Conservation (phyloP, 2,888 invertebrate genomes). For the Pollenia amentaria region DNA sequence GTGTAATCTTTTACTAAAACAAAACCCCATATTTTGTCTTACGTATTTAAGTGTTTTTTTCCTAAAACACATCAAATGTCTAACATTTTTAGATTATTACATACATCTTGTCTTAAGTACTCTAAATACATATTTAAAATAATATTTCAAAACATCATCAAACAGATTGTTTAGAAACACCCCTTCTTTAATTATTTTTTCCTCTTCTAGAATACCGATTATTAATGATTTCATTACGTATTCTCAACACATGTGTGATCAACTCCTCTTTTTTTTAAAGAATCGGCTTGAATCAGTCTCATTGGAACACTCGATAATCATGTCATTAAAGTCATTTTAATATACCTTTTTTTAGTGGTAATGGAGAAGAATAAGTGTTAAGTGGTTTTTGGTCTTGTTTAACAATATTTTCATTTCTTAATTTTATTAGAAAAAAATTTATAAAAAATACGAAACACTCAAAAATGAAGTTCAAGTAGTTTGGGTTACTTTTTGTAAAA, state of each 20-base stretch:
- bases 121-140: slow-evolving; percentile 24
- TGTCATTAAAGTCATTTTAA: slow-evolving; percentile 62
- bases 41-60: neutral
- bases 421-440: slow-evolving; percentile 33
- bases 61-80: neutral
- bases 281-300: neutral
- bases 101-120: slow-evolving; percentile 38
- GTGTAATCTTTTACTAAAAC: too few species aligned
- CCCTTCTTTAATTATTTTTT: slow-evolving; percentile 21
- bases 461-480: slow-evolving; percentile 7
- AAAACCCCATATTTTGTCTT: neutral
- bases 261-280: slow-evolving; percentile 46
- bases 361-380: slow-evolving; percentile 75
- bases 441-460: slow-evolving; percentile 39
- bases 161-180: slow-evolving; percentile 40
- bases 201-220: slow-evolving; percentile 13
- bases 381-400: slow-evolving; percentile 71
- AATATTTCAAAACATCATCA: slow-evolving; percentile 46
- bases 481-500: neutral
- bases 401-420: slow-evolving; percentile 46
- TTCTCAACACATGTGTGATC: slow-evolving; percentile 66
- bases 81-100: neutral
- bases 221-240: slow-evolving; percentile 63
- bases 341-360: slow-evolving; percentile 41
- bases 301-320: slow-evolving; percentile 51